Evolutionary conservation across 2,113 vertebrate genomes (phyloP).

Genomic region (Pterophyllum scalare): DNA sequence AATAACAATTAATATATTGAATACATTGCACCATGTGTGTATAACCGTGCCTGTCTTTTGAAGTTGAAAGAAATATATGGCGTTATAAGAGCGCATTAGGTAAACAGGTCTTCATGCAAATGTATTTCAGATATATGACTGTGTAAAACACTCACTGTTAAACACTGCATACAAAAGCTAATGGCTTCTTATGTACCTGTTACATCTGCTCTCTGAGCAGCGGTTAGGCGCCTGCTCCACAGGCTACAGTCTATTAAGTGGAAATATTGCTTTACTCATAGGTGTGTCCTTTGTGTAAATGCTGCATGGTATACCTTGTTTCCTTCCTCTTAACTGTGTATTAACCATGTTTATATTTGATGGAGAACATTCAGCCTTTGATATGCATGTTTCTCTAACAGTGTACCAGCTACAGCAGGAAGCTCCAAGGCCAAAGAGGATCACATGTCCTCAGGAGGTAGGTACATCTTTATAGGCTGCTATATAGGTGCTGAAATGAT

Average conservation of each 20-base stretch:
- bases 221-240: not conserved
- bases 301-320: not conserved
- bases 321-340: constrained; percentile 1
- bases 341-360: constrained; percentile 2
- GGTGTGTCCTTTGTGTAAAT: not conserved
- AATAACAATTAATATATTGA: not conserved
- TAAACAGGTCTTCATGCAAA: constrained; percentile 28
- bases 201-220: constrained; percentile 9
- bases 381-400: constrained; percentile 78
- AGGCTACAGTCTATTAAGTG: constrained; percentile 1
- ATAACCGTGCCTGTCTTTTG: not conserved
- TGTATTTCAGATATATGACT: constrained; percentile 31
- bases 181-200: constrained; percentile 22
- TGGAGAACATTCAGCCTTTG: not conserved
- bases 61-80: constrained; percentile 24
- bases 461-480: constrained; percentile 62
- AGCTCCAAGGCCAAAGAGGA: constrained; percentile 95
- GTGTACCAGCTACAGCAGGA: constrained; percentile 99
- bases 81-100: constrained; percentile 14
- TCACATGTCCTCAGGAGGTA: constrained; percentile 94
- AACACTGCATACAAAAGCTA: constrained; percentile 2
- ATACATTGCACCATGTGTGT: not conserved
- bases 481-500: not conserved
- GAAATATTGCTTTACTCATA: not conserved
- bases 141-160: constrained; percentile 28